A percentile compares a stretch with the other conserved stretches of the same genome.
These are phyloP conservation scores for Alligator mississippiensis DNA, from an alignment of 2,113 vertebrate genomes.

Conservation along the genomic window DNA sequence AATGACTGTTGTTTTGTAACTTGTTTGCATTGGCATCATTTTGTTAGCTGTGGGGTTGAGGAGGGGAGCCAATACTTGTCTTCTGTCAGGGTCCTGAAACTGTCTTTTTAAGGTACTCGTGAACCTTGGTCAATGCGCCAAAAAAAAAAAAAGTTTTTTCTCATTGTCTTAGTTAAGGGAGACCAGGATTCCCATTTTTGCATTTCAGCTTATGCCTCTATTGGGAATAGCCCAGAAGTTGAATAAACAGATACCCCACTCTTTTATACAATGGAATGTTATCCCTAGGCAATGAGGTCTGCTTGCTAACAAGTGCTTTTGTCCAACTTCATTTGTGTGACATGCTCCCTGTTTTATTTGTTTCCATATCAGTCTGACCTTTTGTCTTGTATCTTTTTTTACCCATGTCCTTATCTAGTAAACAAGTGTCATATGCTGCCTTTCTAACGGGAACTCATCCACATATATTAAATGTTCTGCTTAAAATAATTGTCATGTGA, in stretches of 20 bases:
- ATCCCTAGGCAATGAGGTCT: not conserved
- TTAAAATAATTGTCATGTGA: not conserved
- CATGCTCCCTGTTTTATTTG: not conserved
- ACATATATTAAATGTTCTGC: not conserved
- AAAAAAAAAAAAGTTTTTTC: not conserved
- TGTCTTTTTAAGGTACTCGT: no score
- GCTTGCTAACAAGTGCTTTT: not conserved
- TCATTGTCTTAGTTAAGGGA: not conserved
- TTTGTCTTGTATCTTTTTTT: not conserved
- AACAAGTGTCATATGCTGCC: not conserved
- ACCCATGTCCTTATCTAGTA: not conserved
- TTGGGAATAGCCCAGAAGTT: not conserved
- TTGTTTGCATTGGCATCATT: not conserved
- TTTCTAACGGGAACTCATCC: not conserved
- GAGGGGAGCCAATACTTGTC: not conserved
- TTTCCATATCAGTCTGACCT: not conserved
- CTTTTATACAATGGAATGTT: not conserved
- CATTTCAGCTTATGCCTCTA: not conserved
- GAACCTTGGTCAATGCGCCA: no score
- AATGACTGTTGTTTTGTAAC: constrained; percentile 1
- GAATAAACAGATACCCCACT: not conserved
- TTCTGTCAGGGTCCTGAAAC: not conserved
- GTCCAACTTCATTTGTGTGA: not conserved
- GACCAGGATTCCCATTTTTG: not conserved
- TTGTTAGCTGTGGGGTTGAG: not conserved